phyloP scores from a whole-genome alignment of 1,140 invertebrate species.

The Nomia melanderi region DNA sequence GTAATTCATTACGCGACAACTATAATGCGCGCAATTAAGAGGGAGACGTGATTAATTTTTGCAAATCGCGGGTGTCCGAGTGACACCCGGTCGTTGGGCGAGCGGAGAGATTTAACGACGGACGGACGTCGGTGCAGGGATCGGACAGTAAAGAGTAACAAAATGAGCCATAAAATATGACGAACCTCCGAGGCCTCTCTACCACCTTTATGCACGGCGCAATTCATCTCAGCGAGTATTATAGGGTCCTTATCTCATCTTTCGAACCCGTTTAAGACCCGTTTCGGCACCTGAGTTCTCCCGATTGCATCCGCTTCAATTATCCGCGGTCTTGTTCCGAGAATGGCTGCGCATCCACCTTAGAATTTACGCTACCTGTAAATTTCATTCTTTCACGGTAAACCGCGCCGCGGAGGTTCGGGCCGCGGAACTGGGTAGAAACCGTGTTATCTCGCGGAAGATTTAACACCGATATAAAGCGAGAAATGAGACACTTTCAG shows the following conservation, averaged over 20 bases:
- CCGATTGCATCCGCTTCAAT: slow-evolving; percentile 60
- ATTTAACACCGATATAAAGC: slow-evolving; percentile 30
- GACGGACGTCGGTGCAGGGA: neutral
- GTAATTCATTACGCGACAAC: neutral
- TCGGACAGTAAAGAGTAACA: slow-evolving; percentile 9
- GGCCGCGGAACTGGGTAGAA: slow-evolving; percentile 1
- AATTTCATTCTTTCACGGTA: slow-evolving; percentile 35
- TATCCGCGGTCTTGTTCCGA: slow-evolving; percentile 55
- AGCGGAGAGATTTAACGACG: neutral
- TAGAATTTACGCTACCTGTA: slow-evolving; percentile 58
- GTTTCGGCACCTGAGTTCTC: slow-evolving; percentile 61
- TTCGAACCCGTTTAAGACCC: slow-evolving; percentile 64
- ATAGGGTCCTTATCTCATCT: slow-evolving; percentile 60
- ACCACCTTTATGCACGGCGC: slow-evolving; percentile 22
- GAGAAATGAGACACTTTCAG: slow-evolving; percentile 23
- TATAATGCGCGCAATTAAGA: neutral
- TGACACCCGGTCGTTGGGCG: neutral
- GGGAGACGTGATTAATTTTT: neutral
- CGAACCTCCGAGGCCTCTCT: slow-evolving; percentile 24
- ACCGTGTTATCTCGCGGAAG: slow-evolving; percentile 15
- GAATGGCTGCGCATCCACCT: slow-evolving; percentile 44
- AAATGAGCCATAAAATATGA: slow-evolving; percentile 62
- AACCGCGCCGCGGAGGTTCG: too few relatives aligned
- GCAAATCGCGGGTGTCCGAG: neutral
- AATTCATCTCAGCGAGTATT: slow-evolving; percentile 57